A percentile compares a stretch with the other conserved stretches of the same genome.
These are phyloP conservation scores for Oceanites oceanicus DNA, from an alignment of 2,113 vertebrate genomes.

Conservation along the genomic window DNA sequence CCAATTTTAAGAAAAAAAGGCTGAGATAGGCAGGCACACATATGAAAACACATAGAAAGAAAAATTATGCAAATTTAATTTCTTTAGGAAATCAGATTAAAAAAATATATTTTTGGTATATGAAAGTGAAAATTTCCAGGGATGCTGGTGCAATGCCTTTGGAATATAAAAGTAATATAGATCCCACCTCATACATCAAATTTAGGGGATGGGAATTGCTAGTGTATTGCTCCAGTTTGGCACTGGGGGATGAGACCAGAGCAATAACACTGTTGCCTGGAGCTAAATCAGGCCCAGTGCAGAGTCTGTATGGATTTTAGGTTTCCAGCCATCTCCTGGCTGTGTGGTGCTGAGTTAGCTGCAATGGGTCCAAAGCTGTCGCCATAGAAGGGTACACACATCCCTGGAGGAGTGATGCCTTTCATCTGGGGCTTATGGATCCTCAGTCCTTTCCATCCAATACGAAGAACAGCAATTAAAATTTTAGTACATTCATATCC, in stretches of 20 bases:
- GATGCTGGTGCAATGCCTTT: not conserved
- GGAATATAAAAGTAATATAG: not conserved
- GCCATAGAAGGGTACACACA: accelerated
- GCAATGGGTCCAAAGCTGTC: accelerated
- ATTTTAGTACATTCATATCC: slow-evolving; percentile 98
- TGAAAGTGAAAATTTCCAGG: not conserved
- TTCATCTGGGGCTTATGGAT: slow-evolving; percentile 76
- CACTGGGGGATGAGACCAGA: not conserved
- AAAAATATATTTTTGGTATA: not conserved
- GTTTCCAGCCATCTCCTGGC: not conserved
- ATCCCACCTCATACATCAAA: not conserved
- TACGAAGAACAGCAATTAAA: slow-evolving; percentile 89
- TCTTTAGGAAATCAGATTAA: not conserved
- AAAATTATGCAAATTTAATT: not conserved
- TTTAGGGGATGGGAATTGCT: not conserved
- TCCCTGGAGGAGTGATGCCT: not conserved
- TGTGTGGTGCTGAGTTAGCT: not conserved
- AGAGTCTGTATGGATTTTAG: not conserved
- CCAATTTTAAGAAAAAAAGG: not conserved
- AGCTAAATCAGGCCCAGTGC: not conserved
- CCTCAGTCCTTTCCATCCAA: slow-evolving; percentile 90
- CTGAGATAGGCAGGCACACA: not conserved
- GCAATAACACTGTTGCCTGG: accelerated
- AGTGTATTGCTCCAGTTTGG: not conserved
- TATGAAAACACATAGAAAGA: not conserved